phyloP scores from a whole-genome alignment of 2,797 vertebrate species.

The Phrynocephalus vlangalii region DNA sequence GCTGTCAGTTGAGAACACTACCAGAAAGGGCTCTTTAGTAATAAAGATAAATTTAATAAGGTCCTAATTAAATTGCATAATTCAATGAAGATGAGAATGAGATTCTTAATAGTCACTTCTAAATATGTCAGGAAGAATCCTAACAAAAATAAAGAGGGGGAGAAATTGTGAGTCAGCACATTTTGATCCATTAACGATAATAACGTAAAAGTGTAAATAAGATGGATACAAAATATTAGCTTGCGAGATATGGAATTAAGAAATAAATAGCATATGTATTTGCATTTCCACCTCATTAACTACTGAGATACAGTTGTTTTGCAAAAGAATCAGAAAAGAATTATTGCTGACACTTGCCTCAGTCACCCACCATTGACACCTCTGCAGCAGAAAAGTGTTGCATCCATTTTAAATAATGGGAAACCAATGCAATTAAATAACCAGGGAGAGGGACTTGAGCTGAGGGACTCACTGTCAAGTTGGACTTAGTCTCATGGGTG shows the following conservation, averaged over 20 bases:
- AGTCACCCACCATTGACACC: neutral
- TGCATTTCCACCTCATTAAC: neutral
- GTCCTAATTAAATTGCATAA: constrained; percentile 30
- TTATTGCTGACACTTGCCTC: neutral
- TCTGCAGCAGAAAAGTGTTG: neutral
- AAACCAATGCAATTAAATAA: neutral
- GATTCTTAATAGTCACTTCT: constrained; percentile 26
- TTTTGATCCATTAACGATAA: neutral
- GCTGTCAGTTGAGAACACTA: constrained; percentile 11
- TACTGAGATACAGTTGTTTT: neutral
- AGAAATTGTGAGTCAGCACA: constrained; percentile 18
- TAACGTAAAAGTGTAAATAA: neutral
- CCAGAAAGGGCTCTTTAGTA: constrained; percentile 8
- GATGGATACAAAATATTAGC: constrained; percentile 1
- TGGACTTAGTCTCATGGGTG: no score
- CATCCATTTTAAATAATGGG: neutral
- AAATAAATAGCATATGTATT: constrained; percentile 8
- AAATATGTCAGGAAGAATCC: constrained; percentile 13
- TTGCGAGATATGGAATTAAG: constrained; percentile 19
- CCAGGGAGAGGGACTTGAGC: no score
- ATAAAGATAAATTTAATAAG: constrained; percentile 27
- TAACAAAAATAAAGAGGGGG: neutral
- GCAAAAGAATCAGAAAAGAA: neutral
- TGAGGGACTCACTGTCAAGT: no score
- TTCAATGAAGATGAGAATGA: constrained; percentile 28